Evolutionary conservation across 1,140 invertebrate genomes (phyloP).

Genomic region (Ceratina japonica): DNA sequence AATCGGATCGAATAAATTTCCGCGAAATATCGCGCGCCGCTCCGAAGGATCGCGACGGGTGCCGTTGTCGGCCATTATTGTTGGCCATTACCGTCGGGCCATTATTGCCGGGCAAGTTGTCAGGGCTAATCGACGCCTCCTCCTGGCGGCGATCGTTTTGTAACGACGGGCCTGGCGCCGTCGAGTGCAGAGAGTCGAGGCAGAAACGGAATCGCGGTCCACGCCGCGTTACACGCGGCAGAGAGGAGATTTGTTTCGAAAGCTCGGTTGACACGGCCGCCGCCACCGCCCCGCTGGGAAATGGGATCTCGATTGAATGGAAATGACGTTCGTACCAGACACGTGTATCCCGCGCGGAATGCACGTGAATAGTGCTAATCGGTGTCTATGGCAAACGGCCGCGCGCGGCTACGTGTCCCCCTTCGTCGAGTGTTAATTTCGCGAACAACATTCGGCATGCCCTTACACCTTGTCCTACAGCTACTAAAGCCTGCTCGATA

Average conservation of each 20-base stretch:
- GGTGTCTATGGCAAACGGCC: constrained; percentile 64
- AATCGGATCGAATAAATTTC: background rate
- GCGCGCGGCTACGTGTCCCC: constrained; percentile 50
- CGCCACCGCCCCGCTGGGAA: constrained; percentile 61
- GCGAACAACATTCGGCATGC: constrained; percentile 62
- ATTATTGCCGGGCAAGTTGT: constrained; percentile 8
- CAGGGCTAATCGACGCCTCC: constrained; percentile 19
- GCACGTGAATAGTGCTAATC: constrained; percentile 71
- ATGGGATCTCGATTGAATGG: constrained; percentile 72
- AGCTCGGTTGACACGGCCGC: constrained; percentile 36
- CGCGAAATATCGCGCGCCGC: background rate
- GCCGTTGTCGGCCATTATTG: background rate
- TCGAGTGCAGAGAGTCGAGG: background rate
- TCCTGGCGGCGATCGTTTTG: constrained; percentile 14
- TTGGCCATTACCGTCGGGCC: background rate
- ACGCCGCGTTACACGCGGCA: constrained; percentile 1
- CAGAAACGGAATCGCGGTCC: constrained; percentile 25
- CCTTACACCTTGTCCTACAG: constrained; percentile 58
- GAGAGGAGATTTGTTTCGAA: constrained; percentile 62
- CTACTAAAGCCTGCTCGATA: constrained; percentile 47
- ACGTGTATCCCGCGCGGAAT: constrained; percentile 66
- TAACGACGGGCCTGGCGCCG: constrained; percentile 3
- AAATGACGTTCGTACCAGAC: constrained; percentile 69
- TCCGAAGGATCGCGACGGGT: background rate
- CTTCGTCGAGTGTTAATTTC: constrained; percentile 65